Evolutionary conservation across 2,888 invertebrate species (phyloP), one percentile per base, ranked within the genome.

Genomic region (Ectemnius cavifrons): DNA sequence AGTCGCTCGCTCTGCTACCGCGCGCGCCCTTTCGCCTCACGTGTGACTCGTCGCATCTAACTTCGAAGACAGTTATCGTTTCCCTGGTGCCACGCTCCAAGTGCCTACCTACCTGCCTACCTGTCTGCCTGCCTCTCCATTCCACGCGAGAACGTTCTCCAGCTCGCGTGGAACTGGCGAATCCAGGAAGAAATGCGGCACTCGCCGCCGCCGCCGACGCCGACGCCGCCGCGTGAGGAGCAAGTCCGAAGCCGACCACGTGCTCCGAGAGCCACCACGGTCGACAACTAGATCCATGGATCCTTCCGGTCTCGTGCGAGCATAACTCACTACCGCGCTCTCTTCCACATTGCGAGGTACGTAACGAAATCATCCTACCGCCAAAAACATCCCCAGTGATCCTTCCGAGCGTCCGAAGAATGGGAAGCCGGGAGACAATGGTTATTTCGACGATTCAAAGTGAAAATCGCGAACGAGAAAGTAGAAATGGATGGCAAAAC

Each of bases 391-490:
- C 52, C 52, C n/a, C 16, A 14, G 52, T 16, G 52, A 52, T 16
- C 52, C 37, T 11, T 11, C 37, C 11, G 37, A 6, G 8, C 37
- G 8, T 37, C 37, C 37, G 8, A 11, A 6, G 37, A 37, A 37
- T 8, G 37, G 11, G 6, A 37, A 37, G 37, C 4, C 28, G 6
- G n/a, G 60, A 13, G 60, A 6, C 2, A 75, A 67, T 61, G 61
- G 16, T 52, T 23, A n/a, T 57, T 20, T 28, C 18, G 47, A 20
- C 16, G 67, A 45, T 66, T 59, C 82, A 83, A 81, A 86, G 82
- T 84, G 82, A 80, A 82, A 85, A 86, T 86, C 86, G 83, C 83
- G 71, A 76, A 67, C 71, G 67, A 67, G 67, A 77, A 71, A 72
- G 62, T 71, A 73, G 67, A 69, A 67, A 46, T 14, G n/a, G 68